Base-by-base conservation (phyloP, 2,888 invertebrate genomes). In the Suillia variegata region DNA sequence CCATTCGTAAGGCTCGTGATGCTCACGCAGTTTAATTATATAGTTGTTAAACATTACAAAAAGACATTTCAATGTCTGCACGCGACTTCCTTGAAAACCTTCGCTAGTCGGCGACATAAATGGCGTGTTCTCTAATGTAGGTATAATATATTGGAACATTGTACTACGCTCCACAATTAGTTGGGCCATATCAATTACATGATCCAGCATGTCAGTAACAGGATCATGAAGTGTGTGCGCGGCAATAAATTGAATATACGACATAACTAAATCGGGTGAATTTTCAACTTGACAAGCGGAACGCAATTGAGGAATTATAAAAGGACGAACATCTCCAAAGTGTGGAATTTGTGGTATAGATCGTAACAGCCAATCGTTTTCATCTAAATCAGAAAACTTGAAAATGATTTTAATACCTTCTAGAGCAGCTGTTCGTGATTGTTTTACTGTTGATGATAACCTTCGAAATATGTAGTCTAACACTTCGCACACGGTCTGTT, bases 221-320 rank as follows among this genome's bases (percentile, higher is more conserved):
- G 87, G 83, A 74, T 89, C 89, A 58, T 87, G 86, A 20, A 83
- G 79, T 1, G 90, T 90, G 79, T 93, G 90, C 2, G 87, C 84
- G 0, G 94, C 89, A 49, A 97, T 86, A 82, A 95, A 96, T 66
- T 87, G 87, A 57, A 96, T 88, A 81, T 96, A 97, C 42, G 91
- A 91, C 89, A 78, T 94, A 84, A 82, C 75, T 1, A 82, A 64
- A 0, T 86, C 83, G 0, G 95, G 94, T 73, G 91, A 89, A 70
- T 94, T 96, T 84, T 98, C 97, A 59, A 94, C 92, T 75, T 93
- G 91, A 76, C 94, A 92, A 0, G 96, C 96, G 65, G 93, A 89
- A 4, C 93, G 85, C n/a, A 96, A 79, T 48, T 91, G 90, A 1
- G 83, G 83, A 61, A 89, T 87, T 59, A 91, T 87, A 62, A 90